Percentiles rank a stretch among this genome's conserved stretches.
Conservation (phyloP, 2,797 vertebrate genomes). For the Pantherophis vulpinus region DNA sequence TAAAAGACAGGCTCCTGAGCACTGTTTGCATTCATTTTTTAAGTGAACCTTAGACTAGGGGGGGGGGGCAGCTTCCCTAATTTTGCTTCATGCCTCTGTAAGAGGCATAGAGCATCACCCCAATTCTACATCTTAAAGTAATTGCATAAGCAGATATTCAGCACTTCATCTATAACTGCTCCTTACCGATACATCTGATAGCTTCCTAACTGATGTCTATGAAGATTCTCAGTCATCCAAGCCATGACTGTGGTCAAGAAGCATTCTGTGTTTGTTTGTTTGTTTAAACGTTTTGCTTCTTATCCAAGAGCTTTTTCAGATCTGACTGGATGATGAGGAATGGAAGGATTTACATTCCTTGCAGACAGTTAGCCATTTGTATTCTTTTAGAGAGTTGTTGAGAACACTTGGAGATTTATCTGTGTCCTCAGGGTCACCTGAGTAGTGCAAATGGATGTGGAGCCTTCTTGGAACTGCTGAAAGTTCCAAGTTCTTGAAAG, state of each 20-base stretch:
- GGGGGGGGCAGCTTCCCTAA: background rate
- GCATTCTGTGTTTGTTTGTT: too few species aligned
- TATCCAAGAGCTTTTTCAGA: too few species aligned
- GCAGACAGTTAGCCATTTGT: too few species aligned
- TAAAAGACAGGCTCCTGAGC: background rate
- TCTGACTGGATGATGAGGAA: too few species aligned
- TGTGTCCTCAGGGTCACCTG: too few species aligned
- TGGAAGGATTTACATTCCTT: too few species aligned
- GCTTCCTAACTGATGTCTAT: background rate
- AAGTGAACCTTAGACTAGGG: background rate
- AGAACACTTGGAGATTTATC: too few species aligned
- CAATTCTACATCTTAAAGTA: background rate
- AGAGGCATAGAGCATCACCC: background rate
- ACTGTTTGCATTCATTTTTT: background rate
- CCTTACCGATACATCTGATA: background rate
- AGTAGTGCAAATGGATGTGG: too few species aligned
- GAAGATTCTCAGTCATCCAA: too few species aligned
- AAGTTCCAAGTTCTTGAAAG: background rate
- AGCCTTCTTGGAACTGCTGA: background rate
- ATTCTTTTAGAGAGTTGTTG: too few species aligned
- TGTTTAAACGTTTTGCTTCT: too few species aligned
- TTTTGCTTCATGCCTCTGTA: background rate
- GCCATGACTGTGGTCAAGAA: too few species aligned
- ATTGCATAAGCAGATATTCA: background rate
- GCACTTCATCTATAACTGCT: background rate